These are phyloP conservation scores for Pseudolaguvia tuberculata DNA, from an alignment of 2,113 vertebrate genomes.

Conservation along the genomic window DNA sequence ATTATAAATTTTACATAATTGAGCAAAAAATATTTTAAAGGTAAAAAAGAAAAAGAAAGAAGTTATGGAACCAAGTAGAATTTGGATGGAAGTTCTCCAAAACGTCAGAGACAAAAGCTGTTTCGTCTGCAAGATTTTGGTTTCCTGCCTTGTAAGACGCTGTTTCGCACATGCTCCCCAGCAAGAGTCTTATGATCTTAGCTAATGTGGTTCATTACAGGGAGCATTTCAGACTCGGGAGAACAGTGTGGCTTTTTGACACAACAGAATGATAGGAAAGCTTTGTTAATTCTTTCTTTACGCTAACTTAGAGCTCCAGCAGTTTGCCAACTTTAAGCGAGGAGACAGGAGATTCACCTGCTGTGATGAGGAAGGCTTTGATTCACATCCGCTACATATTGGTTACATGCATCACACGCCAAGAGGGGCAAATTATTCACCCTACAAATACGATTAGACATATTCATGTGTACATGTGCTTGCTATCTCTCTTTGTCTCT, in stretches of 20 bases:
- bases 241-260: conserved; percentile 46
- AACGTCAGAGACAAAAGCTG: conserved; percentile 20
- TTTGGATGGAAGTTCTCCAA: neutral
- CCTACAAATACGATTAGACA: conserved; percentile 32
- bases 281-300: conserved; percentile 55
- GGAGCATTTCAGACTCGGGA: conserved; percentile 39
- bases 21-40: neutral
- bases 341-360: conserved; percentile 60
- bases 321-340: conserved; percentile 42
- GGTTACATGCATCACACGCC: conserved; percentile 35
- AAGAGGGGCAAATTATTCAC: conserved; percentile 54
- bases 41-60: neutral
- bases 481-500: neutral
- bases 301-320: conserved; percentile 48
- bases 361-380: conserved; percentile 56
- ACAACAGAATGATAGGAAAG: conserved; percentile 39
- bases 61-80: neutral
- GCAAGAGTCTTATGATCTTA: conserved; percentile 54
- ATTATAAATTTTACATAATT: neutral
- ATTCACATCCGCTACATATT: conserved; percentile 51
- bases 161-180: conserved; percentile 33
- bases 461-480: neutral
- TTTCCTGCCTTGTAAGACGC: conserved; percentile 41
- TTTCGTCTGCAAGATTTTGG: conserved; percentile 40
- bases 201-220: conserved; percentile 48